These are phyloP conservation scores for Tachycineta bicolor DNA, from an alignment of 2,113 vertebrate genomes.

Conservation along the genomic window DNA sequence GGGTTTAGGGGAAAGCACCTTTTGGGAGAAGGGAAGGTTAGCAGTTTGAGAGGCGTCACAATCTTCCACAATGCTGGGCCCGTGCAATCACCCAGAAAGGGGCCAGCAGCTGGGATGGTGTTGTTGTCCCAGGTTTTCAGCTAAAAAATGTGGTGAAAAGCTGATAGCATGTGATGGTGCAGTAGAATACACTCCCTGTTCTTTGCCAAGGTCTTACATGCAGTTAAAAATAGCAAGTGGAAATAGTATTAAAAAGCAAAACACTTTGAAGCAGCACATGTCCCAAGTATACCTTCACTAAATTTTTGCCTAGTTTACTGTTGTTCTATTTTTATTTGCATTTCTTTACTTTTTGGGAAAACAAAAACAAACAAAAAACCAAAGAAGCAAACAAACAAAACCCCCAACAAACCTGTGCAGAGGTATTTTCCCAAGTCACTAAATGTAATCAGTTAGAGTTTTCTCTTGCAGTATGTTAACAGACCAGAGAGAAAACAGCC, in stretches of 20 bases:
- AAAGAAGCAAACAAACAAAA: neutral
- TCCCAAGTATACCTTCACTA: neutral
- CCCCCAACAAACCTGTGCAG: neutral
- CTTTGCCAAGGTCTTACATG: neutral
- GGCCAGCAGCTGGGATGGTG: neutral
- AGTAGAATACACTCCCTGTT: neutral
- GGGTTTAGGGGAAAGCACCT: neutral
- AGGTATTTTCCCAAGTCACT: neutral
- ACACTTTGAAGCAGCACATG: neutral
- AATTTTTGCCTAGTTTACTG: neutral
- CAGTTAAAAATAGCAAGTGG: conserved; percentile 44
- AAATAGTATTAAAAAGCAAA: neutral
- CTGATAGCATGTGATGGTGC: neutral
- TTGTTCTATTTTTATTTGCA: neutral
- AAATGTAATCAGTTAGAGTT: neutral
- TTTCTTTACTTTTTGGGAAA: neutral
- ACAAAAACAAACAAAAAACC: neutral
- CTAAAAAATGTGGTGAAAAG: neutral
- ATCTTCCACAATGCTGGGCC: neutral
- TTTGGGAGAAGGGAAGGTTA: neutral
- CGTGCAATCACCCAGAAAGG: neutral
- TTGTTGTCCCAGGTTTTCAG: neutral
- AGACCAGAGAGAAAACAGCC: neutral
- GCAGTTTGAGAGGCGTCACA: neutral
- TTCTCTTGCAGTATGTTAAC: neutral